These are phyloP conservation scores for Formica aserva DNA, from an alignment of 2,888 invertebrate species.

Conservation along the genomic window DNA sequence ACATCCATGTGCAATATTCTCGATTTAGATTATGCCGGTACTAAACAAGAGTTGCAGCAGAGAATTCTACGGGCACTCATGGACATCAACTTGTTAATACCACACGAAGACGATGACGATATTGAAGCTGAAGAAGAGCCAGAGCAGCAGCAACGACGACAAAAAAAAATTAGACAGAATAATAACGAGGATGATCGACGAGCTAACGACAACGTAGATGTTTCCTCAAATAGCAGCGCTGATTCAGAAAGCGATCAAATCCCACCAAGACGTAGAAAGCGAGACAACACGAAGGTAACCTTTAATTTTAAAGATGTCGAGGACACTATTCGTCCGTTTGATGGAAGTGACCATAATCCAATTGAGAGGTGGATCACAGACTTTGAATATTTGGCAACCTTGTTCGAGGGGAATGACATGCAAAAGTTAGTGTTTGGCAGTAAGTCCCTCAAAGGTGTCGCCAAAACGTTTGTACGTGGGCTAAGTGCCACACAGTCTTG, in stretches of 20 bases:
- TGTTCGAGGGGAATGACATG: neutral
- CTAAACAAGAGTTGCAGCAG: conserved; percentile 24
- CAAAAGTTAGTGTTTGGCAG: neutral
- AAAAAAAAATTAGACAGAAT: neutral
- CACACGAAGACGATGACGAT: neutral
- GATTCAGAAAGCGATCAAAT: neutral
- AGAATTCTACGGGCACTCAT: conserved; percentile 26
- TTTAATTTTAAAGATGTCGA: conserved; percentile 34
- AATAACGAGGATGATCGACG: neutral
- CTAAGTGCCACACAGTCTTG: neutral
- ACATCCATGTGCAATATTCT: conserved; percentile 32
- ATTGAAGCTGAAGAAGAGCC: neutral
- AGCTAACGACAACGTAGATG: neutral
- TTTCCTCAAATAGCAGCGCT: fast-evolving
- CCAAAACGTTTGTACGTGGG: neutral
- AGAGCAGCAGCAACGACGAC: neutral
- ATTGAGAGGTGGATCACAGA: conserved; percentile 46
- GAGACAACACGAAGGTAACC: neutral
- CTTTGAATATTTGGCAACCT: conserved; percentile 20
- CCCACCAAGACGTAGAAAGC: fast-evolving
- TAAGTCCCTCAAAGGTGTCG: neutral
- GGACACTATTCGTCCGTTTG: conserved; percentile 44
- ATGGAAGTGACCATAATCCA: conserved; percentile 29
- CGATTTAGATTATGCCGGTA: conserved; percentile 30
- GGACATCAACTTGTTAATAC: conserved; percentile 6